Conservation (phyloP, 2,888 invertebrate genomes). For the Synergus japonicus region DNA sequence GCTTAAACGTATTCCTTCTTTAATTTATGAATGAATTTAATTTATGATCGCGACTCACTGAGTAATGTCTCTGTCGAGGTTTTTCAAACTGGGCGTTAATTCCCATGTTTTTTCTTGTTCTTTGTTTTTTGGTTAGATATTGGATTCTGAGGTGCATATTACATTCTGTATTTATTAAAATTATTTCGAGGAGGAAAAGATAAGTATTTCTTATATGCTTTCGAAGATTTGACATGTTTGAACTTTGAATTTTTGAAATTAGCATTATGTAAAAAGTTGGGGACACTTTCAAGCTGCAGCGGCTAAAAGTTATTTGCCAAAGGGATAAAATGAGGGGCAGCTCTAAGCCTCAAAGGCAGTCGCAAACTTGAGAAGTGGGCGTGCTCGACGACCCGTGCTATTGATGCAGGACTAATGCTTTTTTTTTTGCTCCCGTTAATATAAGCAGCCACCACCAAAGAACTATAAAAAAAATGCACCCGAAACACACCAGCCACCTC, state of each 20-base stretch:
- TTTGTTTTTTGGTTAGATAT: background rate
- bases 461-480: background rate
- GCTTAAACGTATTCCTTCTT: conserved; percentile 20
- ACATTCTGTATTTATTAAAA: background rate
- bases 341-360: background rate
- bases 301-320: background rate
- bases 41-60: conserved; percentile 16
- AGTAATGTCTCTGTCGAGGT: conserved; percentile 10
- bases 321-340: background rate
- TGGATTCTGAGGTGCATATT: background rate
- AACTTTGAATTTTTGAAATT: background rate
- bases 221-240: background rate
- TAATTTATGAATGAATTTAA: conserved; percentile 31
- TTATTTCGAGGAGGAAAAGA: background rate
- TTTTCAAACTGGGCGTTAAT: conserved; percentile 16
- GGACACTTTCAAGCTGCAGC: background rate
- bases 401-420: conserved; percentile 5
- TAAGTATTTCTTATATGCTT: too few species aligned
- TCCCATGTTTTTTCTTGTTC: background rate
- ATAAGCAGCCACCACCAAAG: background rate
- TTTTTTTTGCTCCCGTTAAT: conserved; percentile 2
- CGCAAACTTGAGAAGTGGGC: conserved; percentile 2
- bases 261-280: background rate
- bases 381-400: conserved; percentile 3
- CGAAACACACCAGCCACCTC: background rate